These are phyloP conservation scores for Nycticebus coucang DNA, from an alignment of 2,113 vertebrate genomes.

Conservation along the genomic window DNA sequence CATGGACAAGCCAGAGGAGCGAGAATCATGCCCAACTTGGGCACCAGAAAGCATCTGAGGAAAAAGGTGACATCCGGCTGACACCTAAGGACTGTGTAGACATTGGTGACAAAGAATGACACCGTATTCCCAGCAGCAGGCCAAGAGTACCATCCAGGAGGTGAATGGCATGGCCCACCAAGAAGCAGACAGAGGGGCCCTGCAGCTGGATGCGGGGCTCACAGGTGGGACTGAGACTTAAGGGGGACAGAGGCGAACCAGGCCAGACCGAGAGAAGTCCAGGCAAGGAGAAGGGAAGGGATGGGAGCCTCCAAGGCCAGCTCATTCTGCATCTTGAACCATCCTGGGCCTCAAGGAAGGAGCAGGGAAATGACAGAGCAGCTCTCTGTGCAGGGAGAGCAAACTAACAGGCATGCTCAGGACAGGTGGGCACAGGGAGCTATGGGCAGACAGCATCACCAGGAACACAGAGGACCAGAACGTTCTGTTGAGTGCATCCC, in stretches of 20 bases:
- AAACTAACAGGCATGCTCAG: background rate
- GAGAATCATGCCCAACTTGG: background rate
- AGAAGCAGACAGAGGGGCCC: no score
- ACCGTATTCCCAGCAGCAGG: background rate
- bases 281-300: background rate
- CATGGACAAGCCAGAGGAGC: background rate
- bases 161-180: fast-evolving
- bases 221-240: background rate
- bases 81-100: fast-evolving
- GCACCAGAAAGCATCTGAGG: background rate
- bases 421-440: fast-evolving
- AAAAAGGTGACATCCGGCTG: background rate
- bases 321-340: background rate
- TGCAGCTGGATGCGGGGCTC: background rate
- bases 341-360: background rate
- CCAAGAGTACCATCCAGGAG: background rate
- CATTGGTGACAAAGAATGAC: background rate
- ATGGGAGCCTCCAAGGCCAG: background rate
- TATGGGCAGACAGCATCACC: background rate
- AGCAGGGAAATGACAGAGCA: background rate
- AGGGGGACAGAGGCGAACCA: fast-evolving
- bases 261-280: fast-evolving
- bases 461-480: background rate
- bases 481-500: background rate
- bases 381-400: background rate